Evolutionary conservation across 2,888 invertebrate genomes (phyloP), one percentile per base, ranked within the genome.

Genomic region (Patella caerulea): DNA sequence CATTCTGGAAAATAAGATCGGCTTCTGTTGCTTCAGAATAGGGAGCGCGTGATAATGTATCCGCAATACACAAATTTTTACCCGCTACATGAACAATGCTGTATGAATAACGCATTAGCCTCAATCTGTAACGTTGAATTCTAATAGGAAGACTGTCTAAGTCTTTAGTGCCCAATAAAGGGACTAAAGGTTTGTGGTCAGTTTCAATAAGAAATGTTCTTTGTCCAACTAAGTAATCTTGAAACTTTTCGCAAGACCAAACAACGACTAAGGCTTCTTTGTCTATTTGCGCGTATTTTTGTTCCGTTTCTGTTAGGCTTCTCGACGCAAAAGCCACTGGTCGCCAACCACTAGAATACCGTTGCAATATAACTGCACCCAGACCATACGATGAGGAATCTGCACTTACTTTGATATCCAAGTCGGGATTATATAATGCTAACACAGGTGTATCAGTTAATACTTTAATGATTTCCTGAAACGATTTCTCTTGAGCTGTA

Each of bases 281-380:
- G 59, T 17, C 71, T 19, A 71, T n/a, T 24, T 24, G 24, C 24
- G 24, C 24, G 24, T 24, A 24, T 24, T 24, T 24, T 24, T 24
- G 24, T 24, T 1, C 24, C 24, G 24, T 24, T 24, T 24, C 24
- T 24, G 24, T 24, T 24, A 24, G 24, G 24, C 24, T 24, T 24
- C 24, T 24, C 24, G 24, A 24, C 24, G 24, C 24, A 24, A 24
- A 24, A 24, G 24, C 0, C 24, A 24, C 24, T 24, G 24, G 24
- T 24, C 34, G 34, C 34, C 17, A 29, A 19, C 24, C 71, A 19
- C 19, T 24, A 11, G 56, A 75, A 45, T 79, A 73, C 15, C 19
- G 9, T 72, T 80, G 81, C 2, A 75, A 19, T 14, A 81, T 71
- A 5, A 34, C 79, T 17, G 70, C 81, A 70, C 81, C 79, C 55